Base-by-base conservation (phyloP, 2,888 invertebrate species). In the Blastobasis adustella region DNA sequence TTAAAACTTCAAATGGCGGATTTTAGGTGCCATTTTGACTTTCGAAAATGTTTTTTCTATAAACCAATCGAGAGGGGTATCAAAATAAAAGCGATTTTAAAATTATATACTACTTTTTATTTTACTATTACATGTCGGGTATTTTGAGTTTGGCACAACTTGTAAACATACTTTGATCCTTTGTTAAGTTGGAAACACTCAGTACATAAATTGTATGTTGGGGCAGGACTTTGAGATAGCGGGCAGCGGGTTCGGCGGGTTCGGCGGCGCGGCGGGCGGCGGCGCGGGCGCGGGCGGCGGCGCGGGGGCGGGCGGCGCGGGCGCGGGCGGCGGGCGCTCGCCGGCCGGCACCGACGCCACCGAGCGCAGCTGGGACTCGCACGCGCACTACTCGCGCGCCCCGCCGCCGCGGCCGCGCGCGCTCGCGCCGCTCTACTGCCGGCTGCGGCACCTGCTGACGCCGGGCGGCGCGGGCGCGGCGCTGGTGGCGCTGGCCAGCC, bases 211-310 rank as follows among this genome's bases (percentile, higher is more conserved):
- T 3, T 1, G 23, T 23, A 23, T 23, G 1, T 23, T 46, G 52
- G 49, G 54, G 46, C 73, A 82, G 80, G 89, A 89, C 77, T 87
- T 86, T 77, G 89, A 89, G 82, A 89, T 89, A 79, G 89, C 89
- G 70, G 89, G 89, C 71, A 89, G 89, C 79, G 86, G 86, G 69
- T 79, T 79, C 75, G 86, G 77, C 60, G 67, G 61, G 23, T 23
- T 23, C 64, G 69, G 61, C 57, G 53, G 56, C 56, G 62, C 59
- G 61, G 86, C 76, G 58, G 74, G 63, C 56, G 68, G 61, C 63
- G 69, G 62, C 56, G 45, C 37, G 37, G 73, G 64, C 65, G 79
- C 75, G 62, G 67, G 61, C 64, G 69, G 61, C 57, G 53, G 56
- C 56, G 62, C 59, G 61, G 86, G 77, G 58, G 74, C 63, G 56